These are phyloP conservation scores for Peromyscus californicus DNA, from an alignment of 2,113 vertebrate genomes.

Conservation along the genomic window DNA sequence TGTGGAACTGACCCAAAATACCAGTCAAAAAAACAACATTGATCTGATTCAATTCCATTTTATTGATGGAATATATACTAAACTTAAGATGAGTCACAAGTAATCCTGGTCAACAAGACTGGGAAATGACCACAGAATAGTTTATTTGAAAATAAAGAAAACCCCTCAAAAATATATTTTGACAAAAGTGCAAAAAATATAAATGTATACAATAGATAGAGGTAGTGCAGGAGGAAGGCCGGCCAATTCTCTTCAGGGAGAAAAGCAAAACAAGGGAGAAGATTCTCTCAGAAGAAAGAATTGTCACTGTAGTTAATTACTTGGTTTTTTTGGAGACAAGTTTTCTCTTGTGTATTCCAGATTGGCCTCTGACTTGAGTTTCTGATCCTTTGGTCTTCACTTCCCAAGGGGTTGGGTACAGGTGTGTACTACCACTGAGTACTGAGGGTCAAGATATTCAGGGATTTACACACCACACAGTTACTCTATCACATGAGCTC, in stretches of 20 bases:
- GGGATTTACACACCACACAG: background rate
- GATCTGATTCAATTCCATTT: background rate
- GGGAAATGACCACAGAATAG: background rate
- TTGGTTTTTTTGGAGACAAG: background rate
- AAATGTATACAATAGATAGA: background rate
- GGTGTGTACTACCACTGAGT: no score
- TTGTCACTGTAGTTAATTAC: background rate
- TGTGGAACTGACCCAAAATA: background rate
- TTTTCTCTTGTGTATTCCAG: background rate
- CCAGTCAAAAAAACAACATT: background rate
- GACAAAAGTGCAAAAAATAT: background rate
- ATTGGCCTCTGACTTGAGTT: background rate
- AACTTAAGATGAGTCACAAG: background rate
- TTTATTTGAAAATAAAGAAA: background rate
- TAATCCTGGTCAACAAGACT: background rate
- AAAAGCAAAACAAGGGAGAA: background rate
- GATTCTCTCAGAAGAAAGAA: background rate
- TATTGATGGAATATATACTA: background rate
- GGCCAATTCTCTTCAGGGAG: background rate
- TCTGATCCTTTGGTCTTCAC: background rate
- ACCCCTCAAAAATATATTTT: background rate
- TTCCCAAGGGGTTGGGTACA: background rate
- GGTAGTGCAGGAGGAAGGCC: background rate
- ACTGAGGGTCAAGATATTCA: background rate
- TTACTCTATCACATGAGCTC: background rate